Evolutionary conservation across 2,797 vertebrate genomes (phyloP).

Genomic region (Odontamblyopus lacepedii): DNA sequence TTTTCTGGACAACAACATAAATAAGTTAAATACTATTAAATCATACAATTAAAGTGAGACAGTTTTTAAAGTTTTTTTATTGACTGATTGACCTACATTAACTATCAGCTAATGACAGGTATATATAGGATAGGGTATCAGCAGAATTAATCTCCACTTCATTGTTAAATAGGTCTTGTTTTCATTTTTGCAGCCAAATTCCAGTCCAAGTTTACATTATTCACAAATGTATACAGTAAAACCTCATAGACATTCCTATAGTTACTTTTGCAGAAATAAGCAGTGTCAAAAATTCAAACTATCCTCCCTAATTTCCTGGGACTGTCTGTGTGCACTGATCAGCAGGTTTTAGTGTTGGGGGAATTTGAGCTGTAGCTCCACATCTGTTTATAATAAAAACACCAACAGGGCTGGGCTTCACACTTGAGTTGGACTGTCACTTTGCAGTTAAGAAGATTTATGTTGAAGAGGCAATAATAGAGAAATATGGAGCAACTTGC

Average conservation of each 20-base stretch:
- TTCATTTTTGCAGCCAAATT: not conserved
- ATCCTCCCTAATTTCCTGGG: conserved; percentile 12
- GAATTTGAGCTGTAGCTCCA: conserved; percentile 36
- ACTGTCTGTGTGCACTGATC: conserved; percentile 21
- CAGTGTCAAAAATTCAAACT: conserved; percentile 2
- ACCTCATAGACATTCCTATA: not conserved
- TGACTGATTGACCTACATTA: too few species aligned
- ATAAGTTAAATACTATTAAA: too few species aligned
- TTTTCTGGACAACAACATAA: too few species aligned
- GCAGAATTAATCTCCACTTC: not conserved
- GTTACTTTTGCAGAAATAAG: conserved; percentile 12
- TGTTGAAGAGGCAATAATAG: conserved; percentile 8
- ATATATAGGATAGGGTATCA: too few species aligned
- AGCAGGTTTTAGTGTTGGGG: conserved; percentile 39
- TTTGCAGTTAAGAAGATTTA: conserved; percentile 7
- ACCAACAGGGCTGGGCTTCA: conserved; percentile 33
- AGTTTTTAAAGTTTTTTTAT: too few species aligned
- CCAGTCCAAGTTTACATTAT: not conserved
- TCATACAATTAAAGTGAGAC: too few species aligned
- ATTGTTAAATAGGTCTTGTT: not conserved
- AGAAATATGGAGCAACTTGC: conserved; percentile 55
- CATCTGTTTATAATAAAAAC: conserved; percentile 63
- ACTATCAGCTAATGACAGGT: too few species aligned
- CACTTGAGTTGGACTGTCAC: conserved; percentile 10
- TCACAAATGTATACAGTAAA: not conserved